A percentile compares a stretch with the other conserved stretches of the same genome.
Evolutionary conservation across 2,797 vertebrate species (phyloP).

Genomic region (Urocyon cinereoargenteus): DNA sequence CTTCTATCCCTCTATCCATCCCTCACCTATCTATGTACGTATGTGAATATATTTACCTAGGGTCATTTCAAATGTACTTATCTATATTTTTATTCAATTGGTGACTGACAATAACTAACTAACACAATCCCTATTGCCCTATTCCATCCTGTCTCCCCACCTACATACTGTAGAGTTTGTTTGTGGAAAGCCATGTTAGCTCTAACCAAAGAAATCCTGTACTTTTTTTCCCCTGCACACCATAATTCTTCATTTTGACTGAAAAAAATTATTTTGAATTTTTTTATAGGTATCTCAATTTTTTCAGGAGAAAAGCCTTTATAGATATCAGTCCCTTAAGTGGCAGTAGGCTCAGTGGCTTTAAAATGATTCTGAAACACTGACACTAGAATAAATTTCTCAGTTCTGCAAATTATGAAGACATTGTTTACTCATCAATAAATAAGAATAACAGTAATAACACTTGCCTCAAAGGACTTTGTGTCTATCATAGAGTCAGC

Average conservation of each 20-base stretch:
- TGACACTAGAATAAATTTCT: neutral
- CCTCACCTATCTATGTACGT: neutral
- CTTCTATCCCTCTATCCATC: neutral
- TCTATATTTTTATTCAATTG: neutral
- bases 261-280: neutral
- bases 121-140: neutral
- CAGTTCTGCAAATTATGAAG: neutral
- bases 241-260: neutral
- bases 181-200: neutral
- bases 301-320: neutral
- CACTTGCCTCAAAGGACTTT: neutral
- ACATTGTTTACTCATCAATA: neutral
- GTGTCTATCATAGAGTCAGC: neutral
- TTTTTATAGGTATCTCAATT: neutral
- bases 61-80: neutral
- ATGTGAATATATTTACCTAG: neutral
- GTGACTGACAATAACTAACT: neutral
- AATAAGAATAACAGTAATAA: neutral
- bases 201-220: neutral
- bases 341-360: neutral
- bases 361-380: neutral
- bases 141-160: neutral
- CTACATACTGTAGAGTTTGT: neutral
- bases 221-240: neutral
- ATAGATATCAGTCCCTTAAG: neutral